Evolutionary conservation across 1,140 invertebrate species (phyloP), one percentile per base, ranked within the genome.

Genomic region (Nasonia vitripennis): DNA sequence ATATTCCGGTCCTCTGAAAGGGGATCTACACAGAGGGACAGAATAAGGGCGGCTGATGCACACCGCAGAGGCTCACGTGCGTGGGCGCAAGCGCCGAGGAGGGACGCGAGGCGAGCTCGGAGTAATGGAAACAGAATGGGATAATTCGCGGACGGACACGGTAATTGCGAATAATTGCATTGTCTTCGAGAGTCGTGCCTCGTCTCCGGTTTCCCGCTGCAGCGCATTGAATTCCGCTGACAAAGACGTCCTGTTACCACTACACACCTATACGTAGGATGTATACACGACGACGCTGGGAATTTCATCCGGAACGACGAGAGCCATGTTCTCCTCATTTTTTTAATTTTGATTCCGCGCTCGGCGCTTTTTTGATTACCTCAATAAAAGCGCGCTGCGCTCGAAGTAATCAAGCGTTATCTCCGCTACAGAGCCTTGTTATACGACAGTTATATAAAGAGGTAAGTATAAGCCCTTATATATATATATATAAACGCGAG

Each of bases 151-250:
- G 88, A 92, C 89, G 92, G 89, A 91, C 91, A 90, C 89, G 88
- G 91, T 93, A 93, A 93, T 93, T 93, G 92, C 92, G 91, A 93
- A 93, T 93, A 93, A 93, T 93, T 93, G 92, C 90, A 93, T 93
- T 93, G 93, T 93, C 92, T 93, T 93, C 90, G 90, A 92, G 90
- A 92, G 92, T 79, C 55, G 55, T 75, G 34, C 27, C 27, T 27
- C 14, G 68, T 70, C 68, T 17, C 55, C 12, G 27, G 37, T 73
- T 27, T 68, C 71, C 55, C 41, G 27, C 27, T 27, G 27, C 27
- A n/a, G 71, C 55, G 71, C 83, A 67, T 75, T 62, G 20, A 62
- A 62, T 62, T 37, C n/a, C 87, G 87, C 81, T 68, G 77, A 85
- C 83, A 84, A 84, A 84, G 83, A 84, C 48, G 12, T 85, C 34